Evolutionary conservation across 2,888 invertebrate species (phyloP), one percentile per base, ranked within the genome.

Genomic region (Eupithecia subfuscata): DNA sequence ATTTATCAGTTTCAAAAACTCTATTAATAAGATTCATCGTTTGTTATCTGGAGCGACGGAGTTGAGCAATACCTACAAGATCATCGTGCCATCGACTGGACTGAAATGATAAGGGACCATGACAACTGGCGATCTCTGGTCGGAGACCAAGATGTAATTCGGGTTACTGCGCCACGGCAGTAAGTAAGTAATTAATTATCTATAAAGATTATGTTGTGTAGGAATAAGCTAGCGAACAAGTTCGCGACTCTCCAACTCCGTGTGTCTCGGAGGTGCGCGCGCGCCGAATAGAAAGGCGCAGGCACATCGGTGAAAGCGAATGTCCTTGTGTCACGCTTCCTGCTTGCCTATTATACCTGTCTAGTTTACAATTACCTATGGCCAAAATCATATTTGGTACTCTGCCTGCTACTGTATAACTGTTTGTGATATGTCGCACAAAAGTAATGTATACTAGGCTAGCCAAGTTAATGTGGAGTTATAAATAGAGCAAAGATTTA

Each of bases 231-330:
- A 30, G 63, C 30, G 16, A 63, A 30, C 14, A 34, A 34, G 16
- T 34, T 34, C 34, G 30, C 34, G 18, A 34, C 16, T 34, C 8
- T 34, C 16, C 34, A 18, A 64, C 2, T 18, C 60, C 25, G 12
- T 1, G 60, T 60, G 60, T 60, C 60, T 25, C 25, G 45, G 30
- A 52, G 30, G n/a, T n/a, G 34, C 80, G 86, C 90, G 87, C 86
- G 89, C 86, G 83, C 84, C 80, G 89, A 92, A 91, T 93, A 91
- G 92, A 93, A 92, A 93, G 91, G 89, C 81, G 67, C 70, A 73
- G 11, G 73, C 74, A 80, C 76, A 70, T 73, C 81, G 81, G 91
- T 87, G 91, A 91, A 91, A 91, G 91, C 87, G 86, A 74, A 52
- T 80, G 90, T 90, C 90, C 90, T 89, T 90, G 87, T 85, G 65